Base-by-base conservation (phyloP, 2,113 vertebrate species). In the Tretioscincus oriximinensis region DNA sequence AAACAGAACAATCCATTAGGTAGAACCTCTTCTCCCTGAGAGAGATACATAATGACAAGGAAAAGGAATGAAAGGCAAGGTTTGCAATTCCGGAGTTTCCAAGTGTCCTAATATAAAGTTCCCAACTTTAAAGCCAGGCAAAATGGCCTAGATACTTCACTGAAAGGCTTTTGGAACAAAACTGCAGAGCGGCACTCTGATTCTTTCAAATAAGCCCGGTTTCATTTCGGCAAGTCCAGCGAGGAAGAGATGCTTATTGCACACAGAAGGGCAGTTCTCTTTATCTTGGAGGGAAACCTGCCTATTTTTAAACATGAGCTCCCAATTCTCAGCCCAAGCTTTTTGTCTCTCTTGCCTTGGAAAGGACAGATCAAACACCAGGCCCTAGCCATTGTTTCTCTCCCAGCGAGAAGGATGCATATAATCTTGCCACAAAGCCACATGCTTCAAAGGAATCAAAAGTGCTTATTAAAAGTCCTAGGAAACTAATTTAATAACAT, bases 281-380 rank as follows among this genome's bases (percentile, higher is more conserved):
- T 93, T 90, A 89, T 93, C 92, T 93, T 92, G 89, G 90, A 93
- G 93, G 93, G 93, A 94, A 93, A 94, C 89, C 92, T 93, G 88
- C 90, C 93, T 94, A 94, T 94, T 91, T 92, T 91, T 89, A 88
- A 92, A 92, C 86, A 88, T 90, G 86, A 88, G 92, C 86, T 93
- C 84, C 83, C 88, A 91, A 85, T 82, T 85, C 90, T 86, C 83
- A 72, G 84, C 76, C 88, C 90, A 85, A 84, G 87, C 89, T 90
- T 91, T n/a, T 91, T 91, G 89, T 88, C 88, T 91, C 89, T 91
- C 84, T 90, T 24, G 71, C 87, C 81, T 93, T 93, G 88, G 85
- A 86, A 90, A 92, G 91, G 88, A 89, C 83, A 92, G 89, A 94
- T 94, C 92, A 94, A 93, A 94, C 70, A 1, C 70, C 77, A 73